Conservation (phyloP, 2,113 vertebrate species). For the Rhabdomys dilectus region DNA sequence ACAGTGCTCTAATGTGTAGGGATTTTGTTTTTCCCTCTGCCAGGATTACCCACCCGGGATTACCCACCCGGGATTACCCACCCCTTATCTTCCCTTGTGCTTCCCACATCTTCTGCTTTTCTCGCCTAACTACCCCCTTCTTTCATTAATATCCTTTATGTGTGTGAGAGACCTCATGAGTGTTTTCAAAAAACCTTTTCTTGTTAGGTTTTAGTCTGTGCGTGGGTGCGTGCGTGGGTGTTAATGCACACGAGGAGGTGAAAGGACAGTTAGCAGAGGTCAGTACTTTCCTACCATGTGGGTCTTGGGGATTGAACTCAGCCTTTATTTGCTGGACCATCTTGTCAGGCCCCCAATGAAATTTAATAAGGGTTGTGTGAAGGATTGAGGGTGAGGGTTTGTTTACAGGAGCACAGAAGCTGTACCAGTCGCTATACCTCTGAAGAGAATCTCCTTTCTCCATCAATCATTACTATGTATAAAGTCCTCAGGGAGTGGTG, state of each 20-base stretch:
- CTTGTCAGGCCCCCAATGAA: neutral
- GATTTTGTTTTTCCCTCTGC: neutral
- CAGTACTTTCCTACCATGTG: neutral
- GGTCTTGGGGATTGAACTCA: neutral
- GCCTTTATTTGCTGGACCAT: neutral
- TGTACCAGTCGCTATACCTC: too few species aligned
- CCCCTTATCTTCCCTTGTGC: neutral
- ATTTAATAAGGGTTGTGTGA: neutral
- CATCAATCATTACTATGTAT: neutral
- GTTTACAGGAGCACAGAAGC: neutral
- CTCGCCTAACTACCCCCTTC: neutral
- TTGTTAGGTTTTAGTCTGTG: neutral
- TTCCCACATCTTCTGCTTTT: neutral
- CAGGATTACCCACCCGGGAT: neutral
- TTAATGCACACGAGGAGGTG: neutral
- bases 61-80: neutral
- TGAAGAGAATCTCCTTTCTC: neutral
- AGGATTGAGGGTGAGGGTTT: neutral
- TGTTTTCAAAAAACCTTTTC: neutral
- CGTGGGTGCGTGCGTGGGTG: neutral
- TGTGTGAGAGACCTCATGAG: neutral
- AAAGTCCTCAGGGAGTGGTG: neutral
- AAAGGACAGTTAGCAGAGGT: neutral
- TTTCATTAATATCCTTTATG: neutral
- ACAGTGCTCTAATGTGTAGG: neutral